Base-by-base conservation (phyloP, 2,888 invertebrate genomes). In the Cephalotes varians region DNA sequence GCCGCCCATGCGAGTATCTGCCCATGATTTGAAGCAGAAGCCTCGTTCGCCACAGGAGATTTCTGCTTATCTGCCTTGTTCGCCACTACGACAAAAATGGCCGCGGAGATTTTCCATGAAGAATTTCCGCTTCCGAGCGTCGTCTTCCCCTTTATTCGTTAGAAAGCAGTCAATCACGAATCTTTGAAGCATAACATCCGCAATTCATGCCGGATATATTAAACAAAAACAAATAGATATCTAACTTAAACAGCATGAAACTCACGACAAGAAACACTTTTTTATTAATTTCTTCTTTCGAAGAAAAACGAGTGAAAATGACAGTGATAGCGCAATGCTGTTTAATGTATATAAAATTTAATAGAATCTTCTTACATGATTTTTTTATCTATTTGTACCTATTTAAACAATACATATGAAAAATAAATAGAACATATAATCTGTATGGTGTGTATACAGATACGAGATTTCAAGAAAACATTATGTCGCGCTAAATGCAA, bases 21-120 rank as follows among this genome's bases (percentile, higher is more conserved):
- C 86, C 82, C 84, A 71, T 92, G 91, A 91, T 91, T 91, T 87
- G 90, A 91, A 91, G 89, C 92, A 92, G 92, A 92, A 91, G 92
- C 91, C 91, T 86, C 80, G 79, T 81, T 84, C 82, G 69, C 82
- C 62, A 65, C 83, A 84, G 74, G 64, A 81, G 89, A 87, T 83
- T 83, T 86, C 84, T 85, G 85, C 85, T 88, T 87, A 82, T 88
- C 87, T 82, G 73, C 80, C 28, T 28, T 12, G 72, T 34, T 69
- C 47, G 67, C 64, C 72, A 65, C 76, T 60, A 18, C 31, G 77
- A 79, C 73, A 72, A 84, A 85, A 81, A 86, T 67, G 73, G 69
- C 85, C 76, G 74, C 21, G 21, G 44, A 31, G 25, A 69, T 31
- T 72, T 85, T 58, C 54, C 69, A 47, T 47, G n/a, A 72, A 54